phyloP scores from a whole-genome alignment of 2,888 invertebrate species.

The Athripsodes cinereus region DNA sequence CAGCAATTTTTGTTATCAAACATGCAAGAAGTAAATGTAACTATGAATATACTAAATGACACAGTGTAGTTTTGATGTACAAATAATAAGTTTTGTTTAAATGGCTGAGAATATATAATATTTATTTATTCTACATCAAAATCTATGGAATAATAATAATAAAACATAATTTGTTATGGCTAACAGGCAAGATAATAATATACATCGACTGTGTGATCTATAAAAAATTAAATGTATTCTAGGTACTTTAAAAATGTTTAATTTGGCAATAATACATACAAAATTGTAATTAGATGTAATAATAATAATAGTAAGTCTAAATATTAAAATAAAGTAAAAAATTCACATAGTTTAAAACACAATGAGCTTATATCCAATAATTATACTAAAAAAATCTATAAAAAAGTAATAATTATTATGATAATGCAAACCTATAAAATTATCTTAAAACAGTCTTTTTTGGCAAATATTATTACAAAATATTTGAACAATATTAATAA shows the following conservation, averaged over 20 bases:
- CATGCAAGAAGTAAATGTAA: too few species aligned
- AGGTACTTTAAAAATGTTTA: not conserved
- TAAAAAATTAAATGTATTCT: not conserved
- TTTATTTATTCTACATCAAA: too few species aligned
- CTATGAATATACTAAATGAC: too few species aligned
- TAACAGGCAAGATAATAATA: not conserved
- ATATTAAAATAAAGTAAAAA: constrained; percentile 1
- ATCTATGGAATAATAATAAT: too few species aligned
- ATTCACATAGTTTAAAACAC: not conserved
- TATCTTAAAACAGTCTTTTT: constrained; percentile 27
- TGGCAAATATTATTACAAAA: constrained; percentile 19
- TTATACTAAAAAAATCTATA: not conserved
- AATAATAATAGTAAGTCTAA: too few species aligned
- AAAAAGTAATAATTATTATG: not conserved
- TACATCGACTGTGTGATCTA: too few species aligned
- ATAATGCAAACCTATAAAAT: constrained; percentile 15
- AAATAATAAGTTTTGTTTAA: too few species aligned
- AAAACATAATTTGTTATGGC: too few species aligned
- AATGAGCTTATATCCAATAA: not conserved
- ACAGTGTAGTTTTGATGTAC: too few species aligned
- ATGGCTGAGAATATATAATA: too few species aligned
- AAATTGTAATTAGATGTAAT: too few species aligned
- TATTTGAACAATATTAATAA: not conserved
- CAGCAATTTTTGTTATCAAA: too few species aligned
- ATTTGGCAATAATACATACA: not conserved